Conservation (phyloP, 2,888 invertebrate species). For the Prionchulus punctatus region DNA sequence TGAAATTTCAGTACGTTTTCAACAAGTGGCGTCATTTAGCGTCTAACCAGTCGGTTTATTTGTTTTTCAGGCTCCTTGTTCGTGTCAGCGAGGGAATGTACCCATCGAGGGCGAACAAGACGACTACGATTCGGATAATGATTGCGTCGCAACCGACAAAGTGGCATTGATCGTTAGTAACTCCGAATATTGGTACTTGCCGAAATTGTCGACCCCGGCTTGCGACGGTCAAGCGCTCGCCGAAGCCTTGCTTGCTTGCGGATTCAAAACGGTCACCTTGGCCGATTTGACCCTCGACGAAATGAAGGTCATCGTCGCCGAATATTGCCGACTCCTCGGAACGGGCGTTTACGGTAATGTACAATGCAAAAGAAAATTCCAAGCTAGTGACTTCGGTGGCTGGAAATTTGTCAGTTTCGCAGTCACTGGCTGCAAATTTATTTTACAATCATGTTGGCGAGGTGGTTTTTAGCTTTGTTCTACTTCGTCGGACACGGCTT, state of each 20-base stretch:
- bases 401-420: no score
- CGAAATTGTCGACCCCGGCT: slow-evolving; percentile 27
- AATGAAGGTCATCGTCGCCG: slow-evolving; percentile 33
- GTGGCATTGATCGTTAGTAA: slow-evolving; percentile 38
- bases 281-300: slow-evolving; percentile 35
- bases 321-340: slow-evolving; percentile 34
- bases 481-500: slow-evolving; percentile 40
- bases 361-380: not conserved
- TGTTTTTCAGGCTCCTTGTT: no score
- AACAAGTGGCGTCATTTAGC: no score
- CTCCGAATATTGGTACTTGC: slow-evolving; percentile 30
- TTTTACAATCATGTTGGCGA: not conserved
- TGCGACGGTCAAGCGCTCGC: slow-evolving; percentile 33
- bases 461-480: slow-evolving; percentile 24
- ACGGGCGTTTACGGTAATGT: slow-evolving; percentile 31
- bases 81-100: no score
- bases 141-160: slow-evolving; percentile 34
- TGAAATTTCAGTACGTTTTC: no score
- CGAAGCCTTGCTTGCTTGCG: slow-evolving; percentile 22
- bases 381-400: not conserved
- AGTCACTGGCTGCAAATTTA: no score
- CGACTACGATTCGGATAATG: no score
- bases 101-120: no score
- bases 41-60: no score
- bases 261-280: slow-evolving; percentile 37